These are phyloP conservation scores for Lithosia quadra DNA, from an alignment of 2,888 invertebrate genomes.

Conservation along the genomic window DNA sequence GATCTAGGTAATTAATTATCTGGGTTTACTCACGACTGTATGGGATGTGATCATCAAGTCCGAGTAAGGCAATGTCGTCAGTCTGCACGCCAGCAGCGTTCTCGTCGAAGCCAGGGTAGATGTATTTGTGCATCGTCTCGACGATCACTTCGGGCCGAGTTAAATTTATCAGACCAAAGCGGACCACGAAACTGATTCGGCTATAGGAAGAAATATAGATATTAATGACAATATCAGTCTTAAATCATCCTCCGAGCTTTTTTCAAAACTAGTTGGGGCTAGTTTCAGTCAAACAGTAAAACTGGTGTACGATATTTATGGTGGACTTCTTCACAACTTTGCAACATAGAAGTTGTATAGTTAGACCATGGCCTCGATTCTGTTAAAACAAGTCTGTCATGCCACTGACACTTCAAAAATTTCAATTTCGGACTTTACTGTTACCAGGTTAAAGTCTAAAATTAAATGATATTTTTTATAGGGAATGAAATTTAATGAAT, in stretches of 20 bases:
- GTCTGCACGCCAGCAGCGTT: constrained; percentile 67
- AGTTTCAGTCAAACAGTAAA: not conserved
- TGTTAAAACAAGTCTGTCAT: too few species aligned
- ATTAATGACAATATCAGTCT: not conserved
- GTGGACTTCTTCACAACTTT: too few species aligned
- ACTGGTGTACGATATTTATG: not conserved
- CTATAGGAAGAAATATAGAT: constrained; percentile 46
- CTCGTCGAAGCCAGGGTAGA: constrained; percentile 71
- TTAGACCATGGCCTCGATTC: too few species aligned
- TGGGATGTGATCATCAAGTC: constrained; percentile 56
- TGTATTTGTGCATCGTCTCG: constrained; percentile 63
- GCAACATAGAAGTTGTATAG: too few species aligned
- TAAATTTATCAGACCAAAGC: constrained; percentile 70
- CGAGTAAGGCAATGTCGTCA: constrained; percentile 71
- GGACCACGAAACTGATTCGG: constrained; percentile 73
- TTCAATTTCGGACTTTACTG: too few species aligned
- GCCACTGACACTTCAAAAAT: too few species aligned
- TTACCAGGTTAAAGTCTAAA: too few species aligned
- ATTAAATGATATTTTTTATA: too few species aligned
- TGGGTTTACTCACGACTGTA: constrained; percentile 64
- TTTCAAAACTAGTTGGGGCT: too few species aligned
- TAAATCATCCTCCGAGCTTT: not conserved
- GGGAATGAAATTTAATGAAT: too few species aligned
- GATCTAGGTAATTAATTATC: not conserved
- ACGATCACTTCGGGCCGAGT: constrained; percentile 66